Evolutionary conservation across 2,888 invertebrate species (phyloP).

Genomic region (Caenorhabditis becei): DNA sequence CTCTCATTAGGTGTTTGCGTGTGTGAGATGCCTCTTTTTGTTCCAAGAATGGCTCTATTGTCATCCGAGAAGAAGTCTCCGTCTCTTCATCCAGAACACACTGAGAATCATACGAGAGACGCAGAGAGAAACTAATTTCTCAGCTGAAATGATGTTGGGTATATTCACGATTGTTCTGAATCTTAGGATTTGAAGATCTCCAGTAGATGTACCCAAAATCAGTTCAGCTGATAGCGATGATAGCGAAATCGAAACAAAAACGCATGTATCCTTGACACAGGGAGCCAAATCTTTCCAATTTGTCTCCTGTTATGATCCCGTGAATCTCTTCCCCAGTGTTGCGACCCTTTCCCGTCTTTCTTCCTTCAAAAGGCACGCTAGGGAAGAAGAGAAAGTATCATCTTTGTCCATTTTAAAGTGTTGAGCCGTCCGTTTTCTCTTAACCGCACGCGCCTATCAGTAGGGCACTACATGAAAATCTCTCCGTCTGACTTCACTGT

Average conservation of each 20-base stretch:
- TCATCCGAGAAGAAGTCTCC: slow-evolving; percentile 1
- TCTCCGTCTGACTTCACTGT: not conserved
- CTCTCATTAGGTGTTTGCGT: slow-evolving; percentile 28
- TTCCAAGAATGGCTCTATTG: slow-evolving; percentile 19
- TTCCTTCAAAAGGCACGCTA: slow-evolving; percentile 25
- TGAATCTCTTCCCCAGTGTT: slow-evolving; percentile 15
- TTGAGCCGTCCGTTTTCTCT: slow-evolving; percentile 54
- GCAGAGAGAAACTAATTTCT: not conserved
- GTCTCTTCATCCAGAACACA: not conserved
- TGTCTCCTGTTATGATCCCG: slow-evolving; percentile 16
- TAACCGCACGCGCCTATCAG: slow-evolving; percentile 61
- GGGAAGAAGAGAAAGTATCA: slow-evolving; percentile 6
- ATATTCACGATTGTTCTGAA: too few species aligned
- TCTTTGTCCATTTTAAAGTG: slow-evolving; percentile 23
- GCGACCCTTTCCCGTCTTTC: not conserved
- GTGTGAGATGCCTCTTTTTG: slow-evolving; percentile 6
- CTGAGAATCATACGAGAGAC: not conserved
- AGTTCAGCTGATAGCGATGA: too few species aligned
- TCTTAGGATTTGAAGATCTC: too few species aligned
- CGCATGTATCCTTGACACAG: slow-evolving; percentile 51
- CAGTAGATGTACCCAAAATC: too few species aligned
- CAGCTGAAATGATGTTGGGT: too few species aligned
- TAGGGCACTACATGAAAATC: slow-evolving; percentile 1
- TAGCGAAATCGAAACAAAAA: slow-evolving; percentile 30
- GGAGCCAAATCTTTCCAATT: slow-evolving; percentile 10